These are phyloP conservation scores for Gallinago media DNA, from an alignment of 2,113 vertebrate species.

Conservation along the genomic window DNA sequence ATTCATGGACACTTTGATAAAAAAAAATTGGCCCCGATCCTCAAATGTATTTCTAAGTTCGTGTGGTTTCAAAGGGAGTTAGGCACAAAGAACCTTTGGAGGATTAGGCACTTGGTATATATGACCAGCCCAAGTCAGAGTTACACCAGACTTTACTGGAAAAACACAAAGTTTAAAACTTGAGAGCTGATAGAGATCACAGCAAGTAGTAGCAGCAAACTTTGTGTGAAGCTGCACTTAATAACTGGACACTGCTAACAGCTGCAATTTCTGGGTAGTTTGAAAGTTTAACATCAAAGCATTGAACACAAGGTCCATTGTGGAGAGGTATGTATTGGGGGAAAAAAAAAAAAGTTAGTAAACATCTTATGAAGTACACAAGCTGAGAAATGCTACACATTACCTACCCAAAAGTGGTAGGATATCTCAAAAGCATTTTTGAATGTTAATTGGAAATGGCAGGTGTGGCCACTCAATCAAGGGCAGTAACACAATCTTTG, in stretches of 20 bases:
- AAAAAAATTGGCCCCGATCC: neutral
- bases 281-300: neutral
- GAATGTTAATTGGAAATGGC: neutral
- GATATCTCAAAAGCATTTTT: neutral
- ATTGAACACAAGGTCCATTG: neutral
- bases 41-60: constrained; percentile 25
- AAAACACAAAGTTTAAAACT: constrained; percentile 47
- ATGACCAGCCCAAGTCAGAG: constrained; percentile 1
- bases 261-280: constrained; percentile 10
- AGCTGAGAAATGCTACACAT: neutral
- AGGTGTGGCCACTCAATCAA: neutral
- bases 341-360: neutral
- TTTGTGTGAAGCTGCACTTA: neutral
- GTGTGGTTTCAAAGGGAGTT: constrained; percentile 39
- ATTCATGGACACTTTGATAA: neutral
- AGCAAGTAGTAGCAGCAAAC: neutral
- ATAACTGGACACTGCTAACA: neutral
- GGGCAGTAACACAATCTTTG: neutral
- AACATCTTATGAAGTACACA: neutral
- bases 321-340: neutral
- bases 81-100: neutral
- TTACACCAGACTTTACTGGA: constrained; percentile 26
- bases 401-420: neutral
- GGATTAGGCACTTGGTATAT: constrained; percentile 17
- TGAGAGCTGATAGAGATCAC: constrained; percentile 51